phyloP scores from a whole-genome alignment of 2,888 invertebrate species.

The Marasmarcha lunaedactyla region DNA sequence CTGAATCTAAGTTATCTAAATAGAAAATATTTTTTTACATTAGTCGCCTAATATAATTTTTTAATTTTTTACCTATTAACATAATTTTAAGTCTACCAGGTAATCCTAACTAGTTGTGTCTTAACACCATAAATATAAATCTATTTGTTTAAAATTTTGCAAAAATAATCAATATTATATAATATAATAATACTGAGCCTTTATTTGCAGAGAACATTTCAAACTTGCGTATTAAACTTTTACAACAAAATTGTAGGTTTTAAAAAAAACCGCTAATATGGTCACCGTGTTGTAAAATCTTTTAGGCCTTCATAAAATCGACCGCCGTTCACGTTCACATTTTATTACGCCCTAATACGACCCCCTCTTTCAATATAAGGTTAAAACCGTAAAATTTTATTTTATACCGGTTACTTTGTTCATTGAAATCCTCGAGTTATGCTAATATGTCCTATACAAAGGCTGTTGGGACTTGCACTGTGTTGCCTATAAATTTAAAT shows the following conservation, averaged over 20 bases:
- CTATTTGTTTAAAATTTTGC: neutral
- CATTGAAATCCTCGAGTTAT: slow-evolving; percentile 56
- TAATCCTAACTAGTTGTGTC: too few relatives aligned
- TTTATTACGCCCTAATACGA: slow-evolving; percentile 49
- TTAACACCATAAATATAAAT: neutral
- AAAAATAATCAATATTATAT: slow-evolving; percentile 8
- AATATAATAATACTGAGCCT: too few relatives aligned
- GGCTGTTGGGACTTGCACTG: slow-evolving; percentile 40
- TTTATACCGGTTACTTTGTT: slow-evolving; percentile 57
- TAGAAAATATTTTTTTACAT: too few relatives aligned
- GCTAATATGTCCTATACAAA: slow-evolving; percentile 32
- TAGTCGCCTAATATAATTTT: too few relatives aligned
- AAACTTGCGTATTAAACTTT: too few relatives aligned
- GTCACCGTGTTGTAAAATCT: slow-evolving; percentile 31
- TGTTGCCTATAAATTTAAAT: slow-evolving; percentile 63
- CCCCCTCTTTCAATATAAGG: slow-evolving; percentile 54
- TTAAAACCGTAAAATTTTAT: slow-evolving; percentile 59
- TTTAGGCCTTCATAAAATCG: slow-evolving; percentile 37
- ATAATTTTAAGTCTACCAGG: too few relatives aligned
- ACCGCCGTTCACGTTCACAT: slow-evolving; percentile 36
- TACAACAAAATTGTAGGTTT: too few relatives aligned
- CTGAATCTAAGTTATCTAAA: too few relatives aligned
- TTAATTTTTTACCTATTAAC: too few relatives aligned
- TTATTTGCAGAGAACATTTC: too few relatives aligned
- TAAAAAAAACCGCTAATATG: too few relatives aligned